Evolutionary conservation across 2,888 invertebrate species (phyloP), one percentile per base, ranked within the genome.

Genomic region (Leptopilina drosophilae): DNA sequence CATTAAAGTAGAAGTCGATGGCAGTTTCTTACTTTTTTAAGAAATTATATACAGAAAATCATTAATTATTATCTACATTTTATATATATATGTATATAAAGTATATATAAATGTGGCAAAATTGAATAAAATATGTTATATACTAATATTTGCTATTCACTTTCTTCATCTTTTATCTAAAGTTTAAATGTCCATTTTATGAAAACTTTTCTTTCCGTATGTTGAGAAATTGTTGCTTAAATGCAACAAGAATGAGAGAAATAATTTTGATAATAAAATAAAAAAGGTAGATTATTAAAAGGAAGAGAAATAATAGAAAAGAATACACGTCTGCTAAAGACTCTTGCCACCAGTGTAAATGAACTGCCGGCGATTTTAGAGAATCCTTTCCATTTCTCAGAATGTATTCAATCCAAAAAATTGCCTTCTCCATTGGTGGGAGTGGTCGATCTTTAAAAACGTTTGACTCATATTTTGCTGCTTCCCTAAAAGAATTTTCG

Each of bases 321-420:
- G 15, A 81, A 77, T 86, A 84, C 26, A 88, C 84, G 62, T 87
- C 87, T 1, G 87, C 75, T 26, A 84, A 81, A 5, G 78, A 81
- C 7, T 83, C 56, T 80, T 88, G 85, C 87, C 87, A 88, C 87
- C 87, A 87, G 2, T 77, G 26, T 42, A 87, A 77, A 49, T 85
- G 82, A 0, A 78, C 78, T 6, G 83, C 82, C 12, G 85, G 86
- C 7, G 87, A 86, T 83, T 75, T 82, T 9, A 88, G 42, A 3
- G 78, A 64, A 12, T 83, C 69, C 7, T 62, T n/a, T 5, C 84
- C 85, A 77, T 87, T 83, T 77, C 85, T 82, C 14, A 86, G 65
- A 11, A 84, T 82, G 77, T 86, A 87, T 75, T 88, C 87, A 15
- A 86, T 80, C 88, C 88, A 87, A 81, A 81, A 88, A 76, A 82